Evolutionary conservation across 2,888 invertebrate species (phyloP), one percentile per base, ranked within the genome.

Genomic region (Furcula furcula): DNA sequence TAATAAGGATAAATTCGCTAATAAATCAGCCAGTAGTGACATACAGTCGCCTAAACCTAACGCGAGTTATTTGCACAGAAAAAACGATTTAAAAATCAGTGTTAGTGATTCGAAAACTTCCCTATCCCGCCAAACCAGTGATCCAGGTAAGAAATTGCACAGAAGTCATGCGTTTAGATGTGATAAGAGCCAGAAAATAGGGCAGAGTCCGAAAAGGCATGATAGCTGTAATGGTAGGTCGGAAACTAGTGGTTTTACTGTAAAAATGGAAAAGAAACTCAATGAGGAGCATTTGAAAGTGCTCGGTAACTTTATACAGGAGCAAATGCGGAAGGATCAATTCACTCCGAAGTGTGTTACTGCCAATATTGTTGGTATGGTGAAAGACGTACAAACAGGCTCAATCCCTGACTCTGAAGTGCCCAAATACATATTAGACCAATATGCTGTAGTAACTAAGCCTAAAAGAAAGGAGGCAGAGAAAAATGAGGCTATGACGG

Each of bases 121-220:
- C 4, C 47, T 90, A 4, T 65, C 82, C 0, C 65, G 90, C 0
- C 90, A 90, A 50, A 65, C 59, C 1, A 90, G 90, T 46, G 90
- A 90, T 46, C 90, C 90, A 0, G 82, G 87, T 0, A 90, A 89
- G 36, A 90, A 90, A 48, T 69, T 91, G n/a, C 91, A 91, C 23
- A 67, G 91, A 23, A 91, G 90, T 33, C 91, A 91, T 49, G 91
- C 91, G 0, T 91, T 91, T 46, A 76, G 91, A 1, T 90, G 91
- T 45, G 91, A 91, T 28, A 69, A 85, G 13, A 84, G 74, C 22
- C 82, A 86, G 25, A 56, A 56, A 46, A 82, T 81, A 43, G 71
- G 69, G 19, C 46, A 40, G 4, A 48, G 44, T 0, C 79, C 83
- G 0, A 77, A 86, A 57, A 55, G 88, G 1, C 78, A 83, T 44